A percentile compares a stretch with the other conserved stretches of the same genome.
These are phyloP conservation scores for Sparidentex hasta DNA, from an alignment of 2,797 vertebrate species.

Conservation along the genomic window DNA sequence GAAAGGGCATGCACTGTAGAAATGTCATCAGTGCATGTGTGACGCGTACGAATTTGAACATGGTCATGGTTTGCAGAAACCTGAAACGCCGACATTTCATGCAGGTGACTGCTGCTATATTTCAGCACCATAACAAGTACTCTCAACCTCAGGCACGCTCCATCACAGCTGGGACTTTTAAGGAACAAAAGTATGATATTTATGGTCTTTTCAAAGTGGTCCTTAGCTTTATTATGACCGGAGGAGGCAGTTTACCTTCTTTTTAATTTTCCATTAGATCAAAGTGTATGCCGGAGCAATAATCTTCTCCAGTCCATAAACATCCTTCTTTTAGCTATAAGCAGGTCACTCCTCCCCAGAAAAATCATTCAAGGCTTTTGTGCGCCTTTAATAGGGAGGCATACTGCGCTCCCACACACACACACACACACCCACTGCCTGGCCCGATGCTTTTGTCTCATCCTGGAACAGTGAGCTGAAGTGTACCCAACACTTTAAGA, in stretches of 20 bases:
- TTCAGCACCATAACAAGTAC: not conserved
- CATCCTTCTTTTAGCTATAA: slow-evolving; percentile 42
- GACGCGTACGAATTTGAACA: too few relatives aligned
- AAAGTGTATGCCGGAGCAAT: slow-evolving; percentile 39
- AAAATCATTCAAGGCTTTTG: slow-evolving; percentile 54
- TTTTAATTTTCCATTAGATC: slow-evolving; percentile 52
- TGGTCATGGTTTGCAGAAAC: too few relatives aligned
- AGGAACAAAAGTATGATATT: slow-evolving; percentile 24
- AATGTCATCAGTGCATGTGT: too few relatives aligned
- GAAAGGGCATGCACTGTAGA: too few relatives aligned
- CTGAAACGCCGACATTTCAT: too few relatives aligned
- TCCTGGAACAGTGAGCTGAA: slow-evolving; percentile 42
- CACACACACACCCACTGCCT: slow-evolving; percentile 10
- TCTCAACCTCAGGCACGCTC: not conserved
- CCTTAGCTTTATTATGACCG: slow-evolving; percentile 35
- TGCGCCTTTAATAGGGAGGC: slow-evolving; percentile 39
- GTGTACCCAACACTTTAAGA: slow-evolving; percentile 53
- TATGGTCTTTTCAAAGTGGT: slow-evolving; percentile 25
- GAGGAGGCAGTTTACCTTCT: slow-evolving; percentile 48
- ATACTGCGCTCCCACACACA: slow-evolving; percentile 6
- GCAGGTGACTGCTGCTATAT: too few relatives aligned
- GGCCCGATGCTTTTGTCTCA: slow-evolving; percentile 9
- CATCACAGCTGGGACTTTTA: slow-evolving; percentile 15
- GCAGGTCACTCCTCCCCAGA: slow-evolving; percentile 50
- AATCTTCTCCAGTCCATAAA: slow-evolving; percentile 49